Base-by-base conservation (phyloP, 2,888 invertebrate genomes). In the Catonia carolina region DNA sequence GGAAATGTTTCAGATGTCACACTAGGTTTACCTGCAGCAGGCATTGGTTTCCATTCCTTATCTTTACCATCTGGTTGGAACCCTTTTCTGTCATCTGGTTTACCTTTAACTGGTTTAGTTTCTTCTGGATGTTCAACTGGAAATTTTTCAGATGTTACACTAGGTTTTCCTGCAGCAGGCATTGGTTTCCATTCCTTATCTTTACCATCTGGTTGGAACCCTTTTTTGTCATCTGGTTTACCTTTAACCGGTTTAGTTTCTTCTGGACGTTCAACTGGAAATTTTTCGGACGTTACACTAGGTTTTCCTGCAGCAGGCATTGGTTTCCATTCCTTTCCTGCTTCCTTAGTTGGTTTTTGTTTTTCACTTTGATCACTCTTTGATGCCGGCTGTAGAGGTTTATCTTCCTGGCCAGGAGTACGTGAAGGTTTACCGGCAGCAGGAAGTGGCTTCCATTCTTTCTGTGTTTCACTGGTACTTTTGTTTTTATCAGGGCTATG, bases 241-340 rank as follows among this genome's bases (percentile, higher is more conserved):
- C 8, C 27, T 6, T 27, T 8, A 27, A 6, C 4, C 5, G 27
- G 8, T 27, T 27, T 4, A 27, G 27, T 27, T 6, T 27, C 5
- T 7, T 45, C 45, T 17, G 41, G 22, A 45, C 22, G 22, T 35
- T 18, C 36, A 20, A n/a, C n/a, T 5, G 50, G 50, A 17, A 20
- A 10, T 10, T 41, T 15, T 41, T 41, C 41, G n/a, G 20, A 3
- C 14, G 18, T n/a, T 6, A 8, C 4, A 15, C 18, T n/a, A 2
- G 53, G 53, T 33, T 42, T 51, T 12, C 56, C 56, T 27, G 56
- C 51, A 15, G 49, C 54, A n/a, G 47, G 54, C n/a, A 54, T 12
- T 15, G 47, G 35, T 23, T 55, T 36, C 42, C 12, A 22, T 22
- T 49, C 20, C n/a, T 41, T 17, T 10, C 3, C 15, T 2, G 7